phyloP scores from a whole-genome alignment of 2,888 invertebrate genomes.

The Beris chalybata region DNA sequence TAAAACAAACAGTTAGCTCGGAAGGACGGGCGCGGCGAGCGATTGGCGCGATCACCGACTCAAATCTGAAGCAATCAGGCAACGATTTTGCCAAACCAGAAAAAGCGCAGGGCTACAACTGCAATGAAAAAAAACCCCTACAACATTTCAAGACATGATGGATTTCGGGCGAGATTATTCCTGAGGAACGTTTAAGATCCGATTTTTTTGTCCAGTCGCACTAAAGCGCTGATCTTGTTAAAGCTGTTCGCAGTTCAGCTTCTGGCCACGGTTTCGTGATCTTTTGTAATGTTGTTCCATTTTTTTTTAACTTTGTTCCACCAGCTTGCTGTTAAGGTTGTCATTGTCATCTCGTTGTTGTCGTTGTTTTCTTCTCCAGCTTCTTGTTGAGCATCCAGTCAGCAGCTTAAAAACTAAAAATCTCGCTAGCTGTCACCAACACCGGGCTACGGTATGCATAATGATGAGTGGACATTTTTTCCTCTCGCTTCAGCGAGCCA shows the following conservation, averaged over 20 bases:
- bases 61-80: no score
- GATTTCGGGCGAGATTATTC: constrained; percentile 34
- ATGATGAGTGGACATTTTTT: constrained; percentile 27
- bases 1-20: constrained; percentile 32
- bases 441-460: constrained; percentile 33
- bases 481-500: no score
- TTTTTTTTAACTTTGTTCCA: constrained; percentile 1
- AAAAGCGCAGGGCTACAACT: background rate
- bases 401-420: constrained; percentile 33
- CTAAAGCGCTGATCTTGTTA: constrained; percentile 22
- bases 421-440: constrained; percentile 37
- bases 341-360: constrained; percentile 32
- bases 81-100: background rate
- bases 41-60: no score
- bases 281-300: background rate
- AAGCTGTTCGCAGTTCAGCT: constrained; percentile 29
- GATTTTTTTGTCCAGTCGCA: constrained; percentile 28
- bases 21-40: constrained; percentile 19
- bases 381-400: no score
- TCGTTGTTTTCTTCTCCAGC: background rate
- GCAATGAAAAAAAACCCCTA: background rate
- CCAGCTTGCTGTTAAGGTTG: constrained; percentile 29
- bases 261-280: background rate
- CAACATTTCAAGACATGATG: constrained; percentile 31
- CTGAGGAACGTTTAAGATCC: constrained; percentile 37